phyloP scores from a whole-genome alignment of 2,888 invertebrate genomes.

The Lasiommata megera region DNA sequence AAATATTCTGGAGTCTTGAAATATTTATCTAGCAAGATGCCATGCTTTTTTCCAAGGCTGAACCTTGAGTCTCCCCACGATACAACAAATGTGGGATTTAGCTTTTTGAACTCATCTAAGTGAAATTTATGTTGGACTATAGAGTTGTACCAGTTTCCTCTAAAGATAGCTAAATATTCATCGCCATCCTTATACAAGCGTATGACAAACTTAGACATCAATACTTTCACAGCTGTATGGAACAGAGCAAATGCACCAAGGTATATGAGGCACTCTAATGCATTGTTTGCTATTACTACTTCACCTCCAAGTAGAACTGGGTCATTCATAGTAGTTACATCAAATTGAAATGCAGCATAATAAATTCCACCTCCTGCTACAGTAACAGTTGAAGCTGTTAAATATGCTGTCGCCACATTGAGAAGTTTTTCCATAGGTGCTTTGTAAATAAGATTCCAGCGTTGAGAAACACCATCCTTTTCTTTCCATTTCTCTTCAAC shows the following conservation, averaged over 20 bases:
- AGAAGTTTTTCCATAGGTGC: constrained; percentile 63
- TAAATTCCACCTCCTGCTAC: constrained; percentile 48
- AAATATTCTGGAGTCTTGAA: constrained; percentile 71
- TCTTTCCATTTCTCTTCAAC: constrained; percentile 58
- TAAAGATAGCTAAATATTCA: constrained; percentile 64
- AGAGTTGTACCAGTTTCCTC: constrained; percentile 57
- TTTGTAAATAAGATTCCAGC: constrained; percentile 69
- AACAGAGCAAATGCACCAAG: constrained; percentile 58
- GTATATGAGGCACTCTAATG: constrained; percentile 59
- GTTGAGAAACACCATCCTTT: constrained; percentile 54
- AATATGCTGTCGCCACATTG: constrained; percentile 53
- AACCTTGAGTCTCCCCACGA: constrained; percentile 69
- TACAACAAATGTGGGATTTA: constrained; percentile 54
- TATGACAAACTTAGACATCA: constrained; percentile 66
- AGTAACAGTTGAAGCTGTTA: constrained; percentile 55
- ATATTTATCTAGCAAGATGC: constrained; percentile 62
- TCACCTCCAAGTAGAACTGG: constrained; percentile 58
- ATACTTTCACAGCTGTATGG: constrained; percentile 56
- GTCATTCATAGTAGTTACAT: constrained; percentile 47
- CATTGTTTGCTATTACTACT: constrained; percentile 62
- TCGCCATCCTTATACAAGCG: constrained; percentile 67
- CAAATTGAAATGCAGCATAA: constrained; percentile 55
- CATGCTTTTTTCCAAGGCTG: constrained; percentile 61
- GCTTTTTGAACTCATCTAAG: constrained; percentile 60
- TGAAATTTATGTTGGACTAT: constrained; percentile 59